A percentile compares a stretch with the other conserved stretches of the same genome.
Conservation (phyloP, 2,113 vertebrate species). For the Suncus etruscus region DNA sequence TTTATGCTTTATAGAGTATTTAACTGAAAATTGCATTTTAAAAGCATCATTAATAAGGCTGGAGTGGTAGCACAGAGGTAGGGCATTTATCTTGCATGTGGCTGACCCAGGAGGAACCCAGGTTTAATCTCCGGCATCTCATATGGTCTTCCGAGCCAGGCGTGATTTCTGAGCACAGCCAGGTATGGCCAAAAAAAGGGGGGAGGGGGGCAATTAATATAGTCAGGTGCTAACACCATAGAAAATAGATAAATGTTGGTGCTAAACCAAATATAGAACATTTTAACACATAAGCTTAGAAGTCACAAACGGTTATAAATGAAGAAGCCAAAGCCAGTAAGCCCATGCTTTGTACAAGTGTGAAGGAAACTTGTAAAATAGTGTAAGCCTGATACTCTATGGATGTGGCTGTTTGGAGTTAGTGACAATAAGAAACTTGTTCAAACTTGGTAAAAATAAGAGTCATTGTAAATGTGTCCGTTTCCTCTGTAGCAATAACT, state of each 20-base stretch:
- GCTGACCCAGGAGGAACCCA: too few relatives aligned
- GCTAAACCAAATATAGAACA: not conserved
- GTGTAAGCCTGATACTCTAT: not conserved
- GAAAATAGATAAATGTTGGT: not conserved
- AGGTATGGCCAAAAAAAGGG: too few relatives aligned
- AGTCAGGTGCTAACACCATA: slow-evolving; percentile 19
- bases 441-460: not conserved
- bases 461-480: not conserved
- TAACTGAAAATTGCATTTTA: slow-evolving; percentile 8
- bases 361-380: not conserved
- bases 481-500: not conserved
- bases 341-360: not conserved
- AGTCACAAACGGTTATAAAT: not conserved
- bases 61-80: too few relatives aligned
- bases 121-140: too few relatives aligned
- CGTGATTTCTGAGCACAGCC: too few relatives aligned
- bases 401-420: not conserved
- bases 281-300: not conserved
- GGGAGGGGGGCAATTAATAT: not conserved
- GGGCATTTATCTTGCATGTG: too few relatives aligned
- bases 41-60: not conserved
- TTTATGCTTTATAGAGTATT: not conserved
- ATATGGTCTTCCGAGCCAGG: too few relatives aligned
- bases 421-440: not conserved
- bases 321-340: not conserved